A percentile compares a stretch with the other conserved stretches of the same genome.
These are phyloP conservation scores for Podarcis cretensis DNA, from an alignment of 2,113 vertebrate species.

Conservation along the genomic window DNA sequence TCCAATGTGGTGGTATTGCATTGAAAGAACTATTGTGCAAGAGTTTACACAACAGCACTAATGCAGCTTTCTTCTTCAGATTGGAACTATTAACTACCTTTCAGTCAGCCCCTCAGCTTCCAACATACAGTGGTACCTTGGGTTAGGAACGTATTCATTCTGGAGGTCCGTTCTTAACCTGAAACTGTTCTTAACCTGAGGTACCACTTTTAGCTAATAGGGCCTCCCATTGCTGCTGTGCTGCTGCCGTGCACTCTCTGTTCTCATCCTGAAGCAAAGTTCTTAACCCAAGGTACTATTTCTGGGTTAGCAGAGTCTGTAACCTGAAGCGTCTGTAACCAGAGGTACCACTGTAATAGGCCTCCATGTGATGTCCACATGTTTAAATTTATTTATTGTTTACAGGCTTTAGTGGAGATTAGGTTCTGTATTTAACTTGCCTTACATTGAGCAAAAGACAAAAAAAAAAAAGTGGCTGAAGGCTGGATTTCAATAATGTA, in stretches of 20 bases:
- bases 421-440: neutral
- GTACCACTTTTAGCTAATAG: no score
- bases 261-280: no score
- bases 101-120: neutral
- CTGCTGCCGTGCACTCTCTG: no score
- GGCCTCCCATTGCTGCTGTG: rapidly evolving
- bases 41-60: neutral
- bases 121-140: neutral
- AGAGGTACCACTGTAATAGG: no score
- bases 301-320: no score
- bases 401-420: neutral
- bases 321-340: no score
- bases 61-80: neutral
- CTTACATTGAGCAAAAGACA: neutral
- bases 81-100: neutral
- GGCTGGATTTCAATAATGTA: neutral
- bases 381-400: neutral
- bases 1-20: neutral
- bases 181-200: no score
- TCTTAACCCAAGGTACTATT: no score
- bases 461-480: neutral
- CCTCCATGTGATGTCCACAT: no score
- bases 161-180: no score
- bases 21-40: neutral
- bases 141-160: no score